Evolutionary conservation across 2,888 invertebrate species (phyloP), one percentile per base, ranked within the genome.

Genomic region (Therioaphis trifolii): DNA sequence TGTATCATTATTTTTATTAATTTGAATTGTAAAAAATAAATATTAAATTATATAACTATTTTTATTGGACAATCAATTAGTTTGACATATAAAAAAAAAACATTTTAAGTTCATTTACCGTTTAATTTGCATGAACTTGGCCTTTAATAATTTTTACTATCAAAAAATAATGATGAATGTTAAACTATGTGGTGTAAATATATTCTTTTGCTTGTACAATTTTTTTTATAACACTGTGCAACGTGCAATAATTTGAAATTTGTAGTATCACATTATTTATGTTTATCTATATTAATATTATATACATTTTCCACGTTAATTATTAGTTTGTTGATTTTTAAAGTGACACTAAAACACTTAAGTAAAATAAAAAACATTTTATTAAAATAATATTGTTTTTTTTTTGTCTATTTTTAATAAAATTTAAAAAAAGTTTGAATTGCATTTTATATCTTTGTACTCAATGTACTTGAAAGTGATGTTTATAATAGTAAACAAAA

Each of bases 251-350:
- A 79, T 69, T 43, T 69, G 43, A 69, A 68, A 69, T 29, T 69
- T 43, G 27, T 79, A 79, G 78, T 55, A 69, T 69, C 78, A 79
- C 78, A 4, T 43, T 79, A 69, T 43, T 66, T 69, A 69, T 55
- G 78, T 79, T 78, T 43, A 79, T 40, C 68, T 78, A 68, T 40
- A 77, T 68, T 78, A 78, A 68, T 78, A 78, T 35, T 78, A 78
- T 24, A 27, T 68, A 68, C 24, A 68, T 78, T 68, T 68, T 79
- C 78, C 52, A 68, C 68, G 7, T 79, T 78, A 69, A 79, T 27
- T 79, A 79, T 79, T 79, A 79, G 78, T 79, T 78, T 79, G 68
- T 79, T 78, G 24, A 78, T 40, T 68, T 74, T 79, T 69, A 40
- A 79, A 43, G 68, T 69, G 55, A 43, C 78, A 79, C 77, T 66